These are phyloP conservation scores for Stigmatopora argus DNA, from an alignment of 2,113 vertebrate genomes.

Conservation along the genomic window DNA sequence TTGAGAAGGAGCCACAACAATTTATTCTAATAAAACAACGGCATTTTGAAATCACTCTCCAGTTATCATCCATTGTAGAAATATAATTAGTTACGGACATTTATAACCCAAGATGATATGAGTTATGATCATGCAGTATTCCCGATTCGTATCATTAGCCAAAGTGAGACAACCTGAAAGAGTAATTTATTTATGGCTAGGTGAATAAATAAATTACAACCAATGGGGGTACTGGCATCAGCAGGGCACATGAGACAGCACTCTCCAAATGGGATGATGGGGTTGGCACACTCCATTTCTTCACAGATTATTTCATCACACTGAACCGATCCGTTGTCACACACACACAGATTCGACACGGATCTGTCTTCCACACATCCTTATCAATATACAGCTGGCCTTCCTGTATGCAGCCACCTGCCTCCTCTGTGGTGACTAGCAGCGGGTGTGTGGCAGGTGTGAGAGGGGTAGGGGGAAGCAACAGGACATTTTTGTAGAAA, in stretches of 20 bases:
- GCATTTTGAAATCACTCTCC: conserved; percentile 24
- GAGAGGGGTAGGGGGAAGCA: not conserved
- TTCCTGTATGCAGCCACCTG: conserved; percentile 84
- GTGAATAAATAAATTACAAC: conserved; percentile 93
- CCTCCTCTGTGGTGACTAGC: conserved; percentile 74
- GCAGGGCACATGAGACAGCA: conserved; percentile 91
- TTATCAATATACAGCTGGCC: conserved; percentile 86
- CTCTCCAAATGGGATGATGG: conserved; percentile 90
- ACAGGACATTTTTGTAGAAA: conserved; percentile 15
- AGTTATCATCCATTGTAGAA: conserved; percentile 20
- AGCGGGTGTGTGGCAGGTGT: conserved; percentile 37
- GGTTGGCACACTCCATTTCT: conserved; percentile 83
- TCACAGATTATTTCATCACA: conserved; percentile 96
- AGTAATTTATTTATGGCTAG: conserved; percentile 76
- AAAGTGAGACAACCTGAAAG: conserved; percentile 35
- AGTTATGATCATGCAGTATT: conserved; percentile 18
- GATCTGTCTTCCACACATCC: conserved; percentile 94
- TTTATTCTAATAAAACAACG: conserved; percentile 12
- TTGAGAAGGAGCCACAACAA: not conserved
- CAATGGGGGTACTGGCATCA: conserved; percentile 77
- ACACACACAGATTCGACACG: conserved; percentile 94
- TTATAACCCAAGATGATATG: not conserved
- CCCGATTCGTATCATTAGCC: conserved; percentile 45
- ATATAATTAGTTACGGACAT: not conserved
- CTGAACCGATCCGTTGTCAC: conserved; percentile 86